phyloP scores from a whole-genome alignment of 2,797 vertebrate genomes.

The Lagorchestes hirsutus region DNA sequence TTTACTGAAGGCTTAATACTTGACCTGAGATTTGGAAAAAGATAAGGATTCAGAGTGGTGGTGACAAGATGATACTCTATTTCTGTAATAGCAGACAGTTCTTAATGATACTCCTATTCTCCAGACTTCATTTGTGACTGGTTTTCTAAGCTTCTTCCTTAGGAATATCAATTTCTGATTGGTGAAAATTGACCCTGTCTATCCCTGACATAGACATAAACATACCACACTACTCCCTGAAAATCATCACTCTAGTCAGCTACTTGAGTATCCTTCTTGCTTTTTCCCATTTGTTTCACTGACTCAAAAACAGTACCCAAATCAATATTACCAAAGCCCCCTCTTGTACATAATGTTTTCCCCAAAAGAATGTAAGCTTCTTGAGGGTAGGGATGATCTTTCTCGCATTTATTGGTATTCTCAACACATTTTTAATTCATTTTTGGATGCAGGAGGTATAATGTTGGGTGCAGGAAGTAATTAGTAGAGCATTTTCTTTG shows the following conservation, averaged over 20 bases:
- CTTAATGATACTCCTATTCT: not conserved
- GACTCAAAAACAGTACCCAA: not conserved
- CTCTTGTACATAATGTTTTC: not conserved
- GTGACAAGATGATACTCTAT: not conserved
- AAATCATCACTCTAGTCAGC: not conserved
- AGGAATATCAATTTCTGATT: not conserved
- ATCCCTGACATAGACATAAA: too few relatives aligned
- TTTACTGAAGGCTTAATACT: not conserved
- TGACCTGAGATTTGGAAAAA: not conserved
- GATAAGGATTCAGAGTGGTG: not conserved
- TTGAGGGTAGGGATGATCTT: not conserved
- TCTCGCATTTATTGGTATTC: not conserved
- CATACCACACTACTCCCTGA: not conserved
- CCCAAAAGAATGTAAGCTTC: not conserved
- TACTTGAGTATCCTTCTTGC: not conserved
- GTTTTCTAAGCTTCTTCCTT: not conserved
- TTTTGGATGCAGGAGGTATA: not conserved
- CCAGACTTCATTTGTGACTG: not conserved
- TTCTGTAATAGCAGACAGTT: not conserved
- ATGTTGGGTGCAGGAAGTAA: not conserved
- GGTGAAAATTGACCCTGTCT: not conserved
- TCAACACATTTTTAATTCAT: not conserved
- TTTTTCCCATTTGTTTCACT: not conserved
- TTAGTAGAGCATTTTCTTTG: not conserved
- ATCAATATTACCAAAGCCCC: not conserved